phyloP scores from a whole-genome alignment of 2,113 vertebrate species.

The Bubo blakistoni region DNA sequence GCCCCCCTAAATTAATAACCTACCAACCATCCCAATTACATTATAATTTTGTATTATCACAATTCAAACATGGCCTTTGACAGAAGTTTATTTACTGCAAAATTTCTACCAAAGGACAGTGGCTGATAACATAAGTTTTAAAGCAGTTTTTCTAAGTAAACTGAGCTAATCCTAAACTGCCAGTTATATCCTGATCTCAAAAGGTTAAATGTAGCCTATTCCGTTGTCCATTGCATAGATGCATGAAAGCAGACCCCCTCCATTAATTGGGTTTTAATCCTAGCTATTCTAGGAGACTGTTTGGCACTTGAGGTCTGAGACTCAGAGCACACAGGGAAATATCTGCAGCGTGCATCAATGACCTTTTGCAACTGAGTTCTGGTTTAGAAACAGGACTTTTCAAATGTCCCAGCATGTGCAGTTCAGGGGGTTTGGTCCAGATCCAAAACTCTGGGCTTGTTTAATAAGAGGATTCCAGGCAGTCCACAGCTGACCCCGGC shows the following conservation, averaged over 20 bases:
- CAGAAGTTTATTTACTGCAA: not conserved
- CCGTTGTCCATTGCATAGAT: not conserved
- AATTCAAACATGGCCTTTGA: not conserved
- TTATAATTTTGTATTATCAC: not conserved
- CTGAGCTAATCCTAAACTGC: not conserved
- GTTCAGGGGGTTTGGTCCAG: conserved; percentile 4
- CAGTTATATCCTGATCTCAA: not conserved
- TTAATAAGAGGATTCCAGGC: conserved; percentile 25
- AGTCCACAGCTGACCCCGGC: conserved; percentile 27
- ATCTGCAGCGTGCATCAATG: not conserved
- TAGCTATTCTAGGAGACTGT: not conserved
- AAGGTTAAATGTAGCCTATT: not conserved
- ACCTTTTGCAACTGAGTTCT: not conserved
- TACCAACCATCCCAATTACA: not conserved
- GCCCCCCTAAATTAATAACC: not conserved
- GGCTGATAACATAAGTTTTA: not conserved
- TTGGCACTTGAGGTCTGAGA: not conserved
- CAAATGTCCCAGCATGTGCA: not conserved
- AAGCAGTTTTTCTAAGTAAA: not conserved
- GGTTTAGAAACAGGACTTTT: not conserved
- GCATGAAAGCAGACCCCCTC: not conserved
- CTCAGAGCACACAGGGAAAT: not conserved
- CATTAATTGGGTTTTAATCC: not conserved
- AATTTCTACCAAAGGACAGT: not conserved
- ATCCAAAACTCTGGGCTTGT: not conserved